These are phyloP conservation scores for Ferrisia virgata DNA, from an alignment of 2,888 invertebrate genomes.

Conservation along the genomic window DNA sequence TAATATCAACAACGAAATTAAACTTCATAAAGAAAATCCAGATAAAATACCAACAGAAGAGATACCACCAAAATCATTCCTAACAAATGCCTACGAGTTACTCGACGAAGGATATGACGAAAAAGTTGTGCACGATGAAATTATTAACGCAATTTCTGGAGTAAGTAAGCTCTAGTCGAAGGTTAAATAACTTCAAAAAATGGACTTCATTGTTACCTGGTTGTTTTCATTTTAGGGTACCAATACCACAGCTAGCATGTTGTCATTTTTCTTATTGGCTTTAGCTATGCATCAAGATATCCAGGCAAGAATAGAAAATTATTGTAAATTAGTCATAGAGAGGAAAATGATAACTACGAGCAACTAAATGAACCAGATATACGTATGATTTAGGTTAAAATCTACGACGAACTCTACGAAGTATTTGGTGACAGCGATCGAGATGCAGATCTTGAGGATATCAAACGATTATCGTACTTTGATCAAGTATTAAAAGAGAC, in stretches of 20 bases:
- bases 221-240: background rate
- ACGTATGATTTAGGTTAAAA: constrained; percentile 47
- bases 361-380: background rate
- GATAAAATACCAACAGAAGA: background rate
- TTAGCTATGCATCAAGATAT: background rate
- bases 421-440: constrained; percentile 49
- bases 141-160: background rate
- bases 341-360: too few species aligned
- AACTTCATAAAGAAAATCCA: background rate
- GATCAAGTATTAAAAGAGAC: constrained; percentile 49
- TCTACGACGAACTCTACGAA: constrained; percentile 47
- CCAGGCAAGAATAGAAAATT: background rate
- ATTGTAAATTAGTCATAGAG: too few species aligned
- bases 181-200: background rate
- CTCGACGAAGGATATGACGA: background rate
- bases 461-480: constrained; percentile 50
- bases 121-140: background rate
- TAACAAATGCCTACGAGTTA: background rate
- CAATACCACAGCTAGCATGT: background rate
- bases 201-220: background rate
- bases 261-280: background rate
- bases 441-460: constrained; percentile 55
- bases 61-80: background rate
- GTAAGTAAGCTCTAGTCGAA: background rate
- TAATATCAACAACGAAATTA: background rate